These are phyloP conservation scores for Anisognathus igniventris DNA, from an alignment of 2,797 vertebrate species.

Conservation along the genomic window DNA sequence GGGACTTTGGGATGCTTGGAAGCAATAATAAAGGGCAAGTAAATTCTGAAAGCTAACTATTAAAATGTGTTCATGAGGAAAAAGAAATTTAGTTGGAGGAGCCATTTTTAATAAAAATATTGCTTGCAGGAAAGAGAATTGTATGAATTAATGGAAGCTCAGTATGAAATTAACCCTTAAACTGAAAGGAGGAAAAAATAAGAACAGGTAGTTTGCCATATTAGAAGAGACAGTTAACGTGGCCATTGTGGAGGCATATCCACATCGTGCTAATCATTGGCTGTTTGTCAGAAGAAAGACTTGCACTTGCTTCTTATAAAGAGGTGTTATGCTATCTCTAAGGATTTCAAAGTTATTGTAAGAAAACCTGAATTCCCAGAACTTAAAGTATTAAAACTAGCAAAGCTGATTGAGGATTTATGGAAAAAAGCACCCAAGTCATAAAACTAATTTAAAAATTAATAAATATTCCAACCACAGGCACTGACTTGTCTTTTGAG, in stretches of 20 bases:
- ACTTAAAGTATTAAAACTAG: background rate
- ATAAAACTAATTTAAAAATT: background rate
- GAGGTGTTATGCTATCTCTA: fast-evolving
- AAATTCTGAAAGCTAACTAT: background rate
- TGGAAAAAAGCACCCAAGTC: background rate
- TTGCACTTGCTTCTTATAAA: background rate
- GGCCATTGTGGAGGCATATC: background rate
- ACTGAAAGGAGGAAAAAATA: background rate
- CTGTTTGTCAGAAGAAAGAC: background rate
- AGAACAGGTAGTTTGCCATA: background rate
- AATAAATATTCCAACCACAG: background rate
- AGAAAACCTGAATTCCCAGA: background rate
- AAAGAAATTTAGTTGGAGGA: background rate
- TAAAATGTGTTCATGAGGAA: background rate
- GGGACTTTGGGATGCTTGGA: background rate
- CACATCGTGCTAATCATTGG: background rate
- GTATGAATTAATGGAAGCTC: background rate
- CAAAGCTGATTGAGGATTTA: background rate
- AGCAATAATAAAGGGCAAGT: background rate
- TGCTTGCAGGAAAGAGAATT: background rate
- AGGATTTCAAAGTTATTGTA: background rate
- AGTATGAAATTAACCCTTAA: background rate
- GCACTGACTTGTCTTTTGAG: background rate
- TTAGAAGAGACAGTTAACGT: background rate
- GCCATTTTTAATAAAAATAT: slow-evolving; percentile 7